Percentiles rank a stretch among this genome's conserved stretches.
phyloP scores from a whole-genome alignment of 2,113 vertebrate species.

The Ivindomyrus marchei region DNA sequence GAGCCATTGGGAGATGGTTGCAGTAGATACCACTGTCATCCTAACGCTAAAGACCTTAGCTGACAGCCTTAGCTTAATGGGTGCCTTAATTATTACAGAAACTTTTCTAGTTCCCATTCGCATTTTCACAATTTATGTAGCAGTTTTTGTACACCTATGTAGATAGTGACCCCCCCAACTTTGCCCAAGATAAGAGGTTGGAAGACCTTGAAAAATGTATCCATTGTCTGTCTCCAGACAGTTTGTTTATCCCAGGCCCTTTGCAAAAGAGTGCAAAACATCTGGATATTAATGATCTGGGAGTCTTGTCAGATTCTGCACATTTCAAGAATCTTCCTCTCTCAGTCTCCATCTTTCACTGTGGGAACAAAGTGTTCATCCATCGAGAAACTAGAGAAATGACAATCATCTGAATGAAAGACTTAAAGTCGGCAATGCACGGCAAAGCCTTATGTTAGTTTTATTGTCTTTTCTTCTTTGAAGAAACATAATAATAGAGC shows the following conservation, averaged over 20 bases:
- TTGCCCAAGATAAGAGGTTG: neutral
- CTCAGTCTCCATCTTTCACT: neutral
- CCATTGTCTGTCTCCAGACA: neutral
- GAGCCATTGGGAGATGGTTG: neutral
- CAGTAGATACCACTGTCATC: neutral
- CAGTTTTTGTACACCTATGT: neutral
- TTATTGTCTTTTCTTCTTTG: neutral
- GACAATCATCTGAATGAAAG: neutral
- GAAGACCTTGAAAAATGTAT: slow-evolving; percentile 31
- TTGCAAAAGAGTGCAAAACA: neutral
- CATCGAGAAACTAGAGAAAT: neutral
- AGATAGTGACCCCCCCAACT: neutral
- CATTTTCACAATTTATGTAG: slow-evolving; percentile 24
- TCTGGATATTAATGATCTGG: slow-evolving; percentile 7
- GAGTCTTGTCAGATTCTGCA: neutral
- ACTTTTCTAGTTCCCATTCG: slow-evolving; percentile 38
- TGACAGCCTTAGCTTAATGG: neutral
- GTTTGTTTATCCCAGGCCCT: slow-evolving; percentile 11
- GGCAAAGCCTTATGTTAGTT: neutral
- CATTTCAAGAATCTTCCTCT: neutral
- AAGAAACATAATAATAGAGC: neutral
- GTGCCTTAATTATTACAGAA: slow-evolving; percentile 26
- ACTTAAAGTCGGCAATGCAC: neutral
- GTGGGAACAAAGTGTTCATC: neutral
- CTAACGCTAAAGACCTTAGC: neutral